Evolutionary conservation across 2,888 invertebrate genomes (phyloP).

Genomic region (Sphecodes monilicornis): DNA sequence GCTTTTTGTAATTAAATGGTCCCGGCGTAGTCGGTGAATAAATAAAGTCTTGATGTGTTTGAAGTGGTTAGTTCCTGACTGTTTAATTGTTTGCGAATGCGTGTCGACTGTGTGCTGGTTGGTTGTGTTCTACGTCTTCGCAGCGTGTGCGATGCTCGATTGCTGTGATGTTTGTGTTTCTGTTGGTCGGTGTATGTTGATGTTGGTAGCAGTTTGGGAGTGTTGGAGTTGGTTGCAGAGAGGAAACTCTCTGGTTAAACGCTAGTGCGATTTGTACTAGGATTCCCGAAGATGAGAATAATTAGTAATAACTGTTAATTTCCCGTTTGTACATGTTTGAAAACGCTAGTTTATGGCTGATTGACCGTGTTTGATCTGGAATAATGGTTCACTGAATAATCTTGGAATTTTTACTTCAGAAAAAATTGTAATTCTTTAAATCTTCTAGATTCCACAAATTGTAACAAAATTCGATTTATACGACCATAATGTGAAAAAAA

Average conservation of each 20-base stretch:
- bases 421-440: background rate
- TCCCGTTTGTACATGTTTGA: background rate
- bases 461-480: too few species aligned
- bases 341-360: background rate
- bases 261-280: background rate
- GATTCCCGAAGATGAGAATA: background rate
- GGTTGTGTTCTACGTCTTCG: background rate
- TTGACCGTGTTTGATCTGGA: background rate
- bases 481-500: too few species aligned
- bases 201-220: background rate
- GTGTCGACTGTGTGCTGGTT: background rate
- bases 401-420: background rate
- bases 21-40: background rate
- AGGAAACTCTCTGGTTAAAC: background rate
- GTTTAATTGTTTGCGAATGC: slow-evolving; percentile 12
- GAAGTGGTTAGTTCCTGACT: background rate
- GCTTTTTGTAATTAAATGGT: background rate
- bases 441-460: too few species aligned
- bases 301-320: background rate
- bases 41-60: background rate
- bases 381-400: background rate
- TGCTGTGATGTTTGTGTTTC: background rate
- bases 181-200: background rate
- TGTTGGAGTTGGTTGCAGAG: background rate
- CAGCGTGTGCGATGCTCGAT: background rate